Conservation (phyloP, 1,140 invertebrate species). For the Drosophila watanabei region DNA sequence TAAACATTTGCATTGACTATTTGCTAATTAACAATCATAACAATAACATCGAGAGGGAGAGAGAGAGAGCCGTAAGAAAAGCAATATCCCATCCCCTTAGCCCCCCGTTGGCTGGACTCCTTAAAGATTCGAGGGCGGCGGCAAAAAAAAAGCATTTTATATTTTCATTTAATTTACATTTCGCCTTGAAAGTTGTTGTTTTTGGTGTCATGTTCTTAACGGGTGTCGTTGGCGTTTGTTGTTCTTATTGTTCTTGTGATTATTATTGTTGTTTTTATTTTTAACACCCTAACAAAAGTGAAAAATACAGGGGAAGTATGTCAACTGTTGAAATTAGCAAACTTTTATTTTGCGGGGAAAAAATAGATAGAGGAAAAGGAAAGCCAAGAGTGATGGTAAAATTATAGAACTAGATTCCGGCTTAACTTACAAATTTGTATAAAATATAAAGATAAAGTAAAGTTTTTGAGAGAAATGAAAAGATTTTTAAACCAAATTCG, state of each 20-base stretch:
- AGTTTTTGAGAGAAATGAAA: background rate
- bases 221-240: background rate
- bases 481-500: too few species aligned
- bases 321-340: background rate
- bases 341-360: background rate
- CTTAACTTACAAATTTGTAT: background rate
- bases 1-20: constrained; percentile 62
- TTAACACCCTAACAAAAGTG: background rate
- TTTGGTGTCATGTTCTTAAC: constrained; percentile 12
- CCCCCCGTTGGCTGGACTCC: background rate
- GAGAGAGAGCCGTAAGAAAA: constrained; percentile 10
- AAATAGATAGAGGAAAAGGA: background rate
- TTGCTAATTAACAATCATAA: constrained; percentile 74
- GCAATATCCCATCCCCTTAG: constrained; percentile 10
- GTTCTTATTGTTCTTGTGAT: too few species aligned
- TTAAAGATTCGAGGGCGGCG: background rate
- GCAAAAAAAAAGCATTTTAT: constrained; percentile 27
- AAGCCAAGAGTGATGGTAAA: background rate
- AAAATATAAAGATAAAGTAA: background rate
- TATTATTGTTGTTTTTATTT: constrained; percentile 9
- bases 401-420: background rate
- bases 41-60: constrained; percentile 24
- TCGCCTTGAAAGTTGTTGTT: constrained; percentile 56
- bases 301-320: background rate
- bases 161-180: constrained; percentile 66